Percentiles rank a stretch among this genome's conserved stretches.
phyloP scores from a whole-genome alignment of 2,113 vertebrate species.

The Himantopus leucocephalus region DNA sequence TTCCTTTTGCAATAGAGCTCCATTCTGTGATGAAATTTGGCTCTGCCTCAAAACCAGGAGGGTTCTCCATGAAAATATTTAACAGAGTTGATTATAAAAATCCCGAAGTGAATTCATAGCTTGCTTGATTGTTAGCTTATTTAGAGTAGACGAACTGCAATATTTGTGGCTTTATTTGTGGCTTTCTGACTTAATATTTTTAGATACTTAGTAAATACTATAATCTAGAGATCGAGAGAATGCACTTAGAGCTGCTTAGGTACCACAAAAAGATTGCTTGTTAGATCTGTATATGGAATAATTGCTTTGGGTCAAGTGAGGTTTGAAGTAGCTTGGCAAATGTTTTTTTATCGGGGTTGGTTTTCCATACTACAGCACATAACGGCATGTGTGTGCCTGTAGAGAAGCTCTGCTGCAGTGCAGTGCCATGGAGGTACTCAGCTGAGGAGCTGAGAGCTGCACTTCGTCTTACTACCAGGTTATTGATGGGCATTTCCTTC shows the following conservation, averaged over 20 bases:
- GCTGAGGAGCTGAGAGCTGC: not conserved
- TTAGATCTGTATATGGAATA: not conserved
- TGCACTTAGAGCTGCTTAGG: not conserved
- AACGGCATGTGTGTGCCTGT: rapidly evolving
- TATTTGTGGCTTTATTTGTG: not conserved
- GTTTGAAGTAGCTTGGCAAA: not conserved
- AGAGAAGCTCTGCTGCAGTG: not conserved
- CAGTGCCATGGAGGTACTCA: not conserved
- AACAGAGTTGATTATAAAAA: not conserved
- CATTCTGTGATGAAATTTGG: not conserved
- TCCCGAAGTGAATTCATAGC: not conserved
- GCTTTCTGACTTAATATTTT: not conserved
- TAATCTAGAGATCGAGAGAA: not conserved
- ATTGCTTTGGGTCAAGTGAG: not conserved
- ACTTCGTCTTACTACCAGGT: not conserved
- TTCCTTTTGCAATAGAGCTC: not conserved
- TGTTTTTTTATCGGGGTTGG: not conserved
- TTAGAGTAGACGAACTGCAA: not conserved
- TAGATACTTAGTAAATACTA: not conserved
- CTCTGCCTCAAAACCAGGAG: not conserved
- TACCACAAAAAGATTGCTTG: not conserved
- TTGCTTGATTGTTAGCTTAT: not conserved
- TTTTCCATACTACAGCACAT: not conserved
- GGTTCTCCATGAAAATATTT: not conserved
- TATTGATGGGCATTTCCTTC: not conserved